Conservation (phyloP, 2,797 vertebrate genomes). For the Bucorvus abyssinicus region DNA sequence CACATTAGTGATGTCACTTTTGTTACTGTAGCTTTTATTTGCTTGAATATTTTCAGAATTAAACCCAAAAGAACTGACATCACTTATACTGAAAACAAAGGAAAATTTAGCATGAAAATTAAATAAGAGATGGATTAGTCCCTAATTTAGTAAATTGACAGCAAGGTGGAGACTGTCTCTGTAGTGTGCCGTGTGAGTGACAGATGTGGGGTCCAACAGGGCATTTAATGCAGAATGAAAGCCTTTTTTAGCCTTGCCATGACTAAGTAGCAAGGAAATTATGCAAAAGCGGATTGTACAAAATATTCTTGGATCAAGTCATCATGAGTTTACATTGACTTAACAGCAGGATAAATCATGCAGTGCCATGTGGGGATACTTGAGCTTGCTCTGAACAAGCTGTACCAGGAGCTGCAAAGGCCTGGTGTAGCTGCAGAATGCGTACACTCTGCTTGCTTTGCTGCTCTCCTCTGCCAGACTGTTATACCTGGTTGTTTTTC, state of each 20-base stretch:
- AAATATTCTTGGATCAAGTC: slow-evolving; percentile 45
- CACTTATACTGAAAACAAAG: not conserved
- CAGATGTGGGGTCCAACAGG: not conserved
- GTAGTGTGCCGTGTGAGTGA: not conserved
- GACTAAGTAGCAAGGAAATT: slow-evolving; percentile 8
- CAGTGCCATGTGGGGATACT: not conserved
- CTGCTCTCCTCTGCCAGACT: not conserved
- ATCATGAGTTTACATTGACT: slow-evolving; percentile 46
- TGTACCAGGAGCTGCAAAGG: not conserved
- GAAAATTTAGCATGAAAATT: not conserved
- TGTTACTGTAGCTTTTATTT: not conserved
- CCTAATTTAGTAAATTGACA: not conserved
- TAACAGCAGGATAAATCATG: not conserved
- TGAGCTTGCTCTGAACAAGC: not conserved
- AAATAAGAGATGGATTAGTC: not conserved
- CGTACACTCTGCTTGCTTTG: not conserved
- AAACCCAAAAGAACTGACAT: not conserved
- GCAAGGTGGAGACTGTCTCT: not conserved
- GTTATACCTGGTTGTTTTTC: not conserved
- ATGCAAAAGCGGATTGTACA: slow-evolving; percentile 28
- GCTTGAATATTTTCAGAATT: not conserved
- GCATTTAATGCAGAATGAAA: not conserved
- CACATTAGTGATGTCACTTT: not conserved
- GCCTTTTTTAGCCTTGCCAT: slow-evolving; percentile 32
- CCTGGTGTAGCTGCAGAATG: not conserved